Conservation (phyloP, 2,113 vertebrate species). For the Otus sunia region DNA sequence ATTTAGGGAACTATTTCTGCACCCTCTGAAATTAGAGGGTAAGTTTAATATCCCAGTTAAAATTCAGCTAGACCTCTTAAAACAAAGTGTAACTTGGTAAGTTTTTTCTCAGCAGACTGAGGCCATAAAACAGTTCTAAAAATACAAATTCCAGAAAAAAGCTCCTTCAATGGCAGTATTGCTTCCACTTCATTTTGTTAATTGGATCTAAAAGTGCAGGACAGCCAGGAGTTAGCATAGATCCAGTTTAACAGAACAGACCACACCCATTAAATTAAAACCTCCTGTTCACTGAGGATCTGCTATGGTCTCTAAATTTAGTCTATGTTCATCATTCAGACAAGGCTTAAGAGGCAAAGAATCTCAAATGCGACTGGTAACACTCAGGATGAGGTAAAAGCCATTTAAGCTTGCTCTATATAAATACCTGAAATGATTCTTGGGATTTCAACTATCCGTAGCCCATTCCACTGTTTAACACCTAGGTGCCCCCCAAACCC, state of each 20-base stretch:
- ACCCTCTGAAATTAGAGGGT: not conserved
- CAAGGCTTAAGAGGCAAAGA: not conserved
- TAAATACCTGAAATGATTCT: not conserved
- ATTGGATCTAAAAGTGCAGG: not conserved
- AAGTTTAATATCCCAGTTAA: not conserved
- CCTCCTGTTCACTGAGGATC: not conserved
- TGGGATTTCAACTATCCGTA: not conserved
- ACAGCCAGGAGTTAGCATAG: not conserved
- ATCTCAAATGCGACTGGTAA: not conserved
- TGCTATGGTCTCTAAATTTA: not conserved
- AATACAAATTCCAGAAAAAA: not conserved
- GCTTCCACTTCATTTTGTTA: not conserved
- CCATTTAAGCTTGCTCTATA: not conserved
- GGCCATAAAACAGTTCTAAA: not conserved
- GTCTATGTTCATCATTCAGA: not conserved
- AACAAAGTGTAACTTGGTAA: not conserved
- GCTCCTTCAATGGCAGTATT: not conserved
- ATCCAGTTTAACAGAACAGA: not conserved
- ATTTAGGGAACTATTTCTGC: not conserved
- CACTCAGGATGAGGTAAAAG: not conserved
- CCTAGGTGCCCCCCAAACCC: not conserved
- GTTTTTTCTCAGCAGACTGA: not conserved
- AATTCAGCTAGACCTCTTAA: not conserved
- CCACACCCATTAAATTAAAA: not conserved
- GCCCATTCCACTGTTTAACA: not conserved